Conservation (phyloP, 2,797 vertebrate genomes). For the Rallus crepitans region DNA sequence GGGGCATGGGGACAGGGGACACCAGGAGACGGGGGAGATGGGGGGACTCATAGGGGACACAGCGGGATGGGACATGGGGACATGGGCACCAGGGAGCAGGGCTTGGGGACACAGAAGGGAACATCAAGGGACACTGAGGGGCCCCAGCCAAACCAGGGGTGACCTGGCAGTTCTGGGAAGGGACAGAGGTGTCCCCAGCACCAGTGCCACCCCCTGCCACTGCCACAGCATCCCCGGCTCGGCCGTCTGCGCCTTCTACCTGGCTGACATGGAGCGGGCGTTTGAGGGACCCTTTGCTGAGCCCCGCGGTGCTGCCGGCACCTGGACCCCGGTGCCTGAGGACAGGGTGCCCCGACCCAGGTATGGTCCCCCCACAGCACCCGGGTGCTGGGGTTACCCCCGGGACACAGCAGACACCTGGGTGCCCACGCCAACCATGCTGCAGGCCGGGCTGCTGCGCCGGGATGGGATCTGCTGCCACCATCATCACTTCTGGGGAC, state of each 20-base stretch:
- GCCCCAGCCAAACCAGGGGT: neutral
- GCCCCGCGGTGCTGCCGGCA: constrained; percentile 86
- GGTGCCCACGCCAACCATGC: constrained; percentile 26
- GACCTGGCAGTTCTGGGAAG: neutral
- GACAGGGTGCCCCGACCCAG: constrained; percentile 92
- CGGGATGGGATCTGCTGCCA: constrained; percentile 82
- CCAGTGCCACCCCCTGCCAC: accelerated
- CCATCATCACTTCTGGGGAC: constrained; percentile 85
- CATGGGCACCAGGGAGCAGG: too few relatives aligned
- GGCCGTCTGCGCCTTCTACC: constrained; percentile 94
- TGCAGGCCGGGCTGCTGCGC: constrained; percentile 92
- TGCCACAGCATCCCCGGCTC: constrained; percentile 91
- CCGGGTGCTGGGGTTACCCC: neutral
- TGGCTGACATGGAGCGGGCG: constrained; percentile 91
- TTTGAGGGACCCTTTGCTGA: constrained; percentile 94
- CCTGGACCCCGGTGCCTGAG: constrained; percentile 91
- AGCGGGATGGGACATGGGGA: too few relatives aligned
- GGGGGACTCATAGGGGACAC: neutral
- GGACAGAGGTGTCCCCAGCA: neutral
- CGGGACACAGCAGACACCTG: accelerated
- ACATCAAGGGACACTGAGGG: accelerated
- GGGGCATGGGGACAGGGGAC: neutral
- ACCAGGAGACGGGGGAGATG: too few relatives aligned
- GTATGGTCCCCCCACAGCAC: constrained; percentile 52
- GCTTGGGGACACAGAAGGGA: neutral